Percentiles rank a stretch among this genome's conserved stretches.
phyloP scores from a whole-genome alignment of 2,888 invertebrate species.

The Patella pellucida region DNA sequence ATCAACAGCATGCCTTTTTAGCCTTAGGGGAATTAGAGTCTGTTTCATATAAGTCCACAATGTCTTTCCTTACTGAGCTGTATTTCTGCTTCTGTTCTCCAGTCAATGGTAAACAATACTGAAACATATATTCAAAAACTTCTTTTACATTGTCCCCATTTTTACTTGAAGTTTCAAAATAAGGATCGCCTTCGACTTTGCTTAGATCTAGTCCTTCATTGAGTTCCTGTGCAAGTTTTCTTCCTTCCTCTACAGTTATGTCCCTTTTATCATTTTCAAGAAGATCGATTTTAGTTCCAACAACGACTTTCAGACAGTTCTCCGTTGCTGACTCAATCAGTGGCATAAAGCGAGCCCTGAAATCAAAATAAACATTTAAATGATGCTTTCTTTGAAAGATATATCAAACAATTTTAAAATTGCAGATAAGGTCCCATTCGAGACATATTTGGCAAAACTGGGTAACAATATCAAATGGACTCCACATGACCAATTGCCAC shows the following conservation, averaged over 20 bases:
- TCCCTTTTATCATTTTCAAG: slow-evolving; percentile 44
- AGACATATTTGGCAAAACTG: no score
- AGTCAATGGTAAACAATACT: slow-evolving; percentile 53
- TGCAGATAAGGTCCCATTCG: no score
- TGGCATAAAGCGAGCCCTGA: slow-evolving; percentile 66
- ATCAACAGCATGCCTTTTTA: not conserved
- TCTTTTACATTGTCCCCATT: slow-evolving; percentile 60
- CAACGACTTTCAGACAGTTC: slow-evolving; percentile 63
- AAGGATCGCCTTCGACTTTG: slow-evolving; percentile 53
- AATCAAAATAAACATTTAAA: slow-evolving; percentile 28
- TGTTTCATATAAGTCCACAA: slow-evolving; percentile 30
- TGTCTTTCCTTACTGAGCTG: slow-evolving; percentile 2
- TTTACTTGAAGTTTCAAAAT: slow-evolving; percentile 69
- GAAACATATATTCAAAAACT: slow-evolving; percentile 67
- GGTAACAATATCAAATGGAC: no score
- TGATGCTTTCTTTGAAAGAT: not conserved
- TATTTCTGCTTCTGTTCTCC: slow-evolving; percentile 29
- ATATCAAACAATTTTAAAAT: no score
- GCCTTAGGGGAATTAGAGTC: not conserved
- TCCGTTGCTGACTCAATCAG: slow-evolving; percentile 62
- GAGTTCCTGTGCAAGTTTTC: slow-evolving; percentile 52
- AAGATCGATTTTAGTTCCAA: slow-evolving; percentile 66
- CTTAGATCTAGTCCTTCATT: slow-evolving; percentile 51
- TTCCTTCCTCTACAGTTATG: slow-evolving; percentile 58
- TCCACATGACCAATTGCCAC: no score